These are phyloP conservation scores for Schrankia costaestrigalis DNA, from an alignment of 2,888 invertebrate genomes.

Conservation along the genomic window DNA sequence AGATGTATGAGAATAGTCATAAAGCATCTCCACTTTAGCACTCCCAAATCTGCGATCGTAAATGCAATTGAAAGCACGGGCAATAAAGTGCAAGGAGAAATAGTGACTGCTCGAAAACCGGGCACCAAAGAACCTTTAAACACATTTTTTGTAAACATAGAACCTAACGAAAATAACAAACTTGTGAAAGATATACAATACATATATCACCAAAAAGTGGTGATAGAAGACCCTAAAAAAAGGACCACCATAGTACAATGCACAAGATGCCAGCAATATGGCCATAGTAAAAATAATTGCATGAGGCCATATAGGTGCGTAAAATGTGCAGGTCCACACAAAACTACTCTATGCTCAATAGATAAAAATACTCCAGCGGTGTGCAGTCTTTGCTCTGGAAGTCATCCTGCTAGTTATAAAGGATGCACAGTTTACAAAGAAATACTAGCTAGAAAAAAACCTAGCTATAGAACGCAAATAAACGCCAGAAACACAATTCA, in stretches of 20 bases:
- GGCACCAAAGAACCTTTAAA: neutral
- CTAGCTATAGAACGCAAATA: neutral
- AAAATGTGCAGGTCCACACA: conserved; percentile 25
- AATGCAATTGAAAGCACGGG: neutral
- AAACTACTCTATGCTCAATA: conserved; percentile 20
- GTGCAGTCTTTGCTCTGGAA: conserved; percentile 11
- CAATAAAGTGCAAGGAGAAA: neutral
- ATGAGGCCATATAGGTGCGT: conserved; percentile 24
- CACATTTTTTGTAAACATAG: neutral
- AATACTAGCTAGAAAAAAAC: conserved; percentile 1
- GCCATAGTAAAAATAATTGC: conserved; percentile 6
- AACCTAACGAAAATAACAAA: neutral
- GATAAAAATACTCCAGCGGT: neutral
- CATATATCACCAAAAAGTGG: conserved; percentile 4
- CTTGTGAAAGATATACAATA: neutral
- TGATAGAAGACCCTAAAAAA: conserved; percentile 2
- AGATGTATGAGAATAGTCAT: conserved; percentile 2
- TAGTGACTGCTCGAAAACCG: neutral
- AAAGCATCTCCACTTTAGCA: conserved; percentile 1
- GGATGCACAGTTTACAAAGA: neutral
- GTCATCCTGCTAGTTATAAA: conserved; percentile 1
- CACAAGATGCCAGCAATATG: conserved; percentile 5
- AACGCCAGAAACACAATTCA: neutral
- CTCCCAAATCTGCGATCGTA: neutral
- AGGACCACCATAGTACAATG: conserved; percentile 3